Conservation (phyloP, 1,140 invertebrate species). For the Oncopodura yosiiana region DNA sequence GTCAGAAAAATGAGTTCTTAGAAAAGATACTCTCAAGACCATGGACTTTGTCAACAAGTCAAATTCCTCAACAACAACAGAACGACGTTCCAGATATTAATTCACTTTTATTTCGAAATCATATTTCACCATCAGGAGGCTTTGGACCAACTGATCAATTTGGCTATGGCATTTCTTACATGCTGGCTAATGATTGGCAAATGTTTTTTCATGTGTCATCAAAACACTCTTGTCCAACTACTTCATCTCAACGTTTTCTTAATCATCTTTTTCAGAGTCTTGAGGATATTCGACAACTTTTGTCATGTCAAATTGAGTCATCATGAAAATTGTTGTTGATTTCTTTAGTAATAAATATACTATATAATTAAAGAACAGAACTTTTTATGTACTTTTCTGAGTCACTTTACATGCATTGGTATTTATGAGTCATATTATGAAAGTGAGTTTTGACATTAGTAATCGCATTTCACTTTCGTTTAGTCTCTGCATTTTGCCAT, state of each 20-base stretch:
- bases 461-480: too few species aligned
- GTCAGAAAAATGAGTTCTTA: constrained; percentile 43
- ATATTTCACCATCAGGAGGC: constrained; percentile 44
- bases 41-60: constrained; percentile 48
- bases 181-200: constrained; percentile 45
- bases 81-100: constrained; percentile 42
- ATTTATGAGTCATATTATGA: too few species aligned
- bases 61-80: constrained; percentile 48
- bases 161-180: constrained; percentile 48
- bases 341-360: too few species aligned
- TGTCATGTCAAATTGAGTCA: too few species aligned
- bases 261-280: constrained; percentile 42
- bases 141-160: constrained; percentile 48
- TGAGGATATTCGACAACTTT: constrained; percentile 39
- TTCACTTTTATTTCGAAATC: constrained; percentile 40
- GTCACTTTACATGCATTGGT: too few species aligned
- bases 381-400: too few species aligned
- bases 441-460: too few species aligned
- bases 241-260: constrained; percentile 42
- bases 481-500: too few species aligned
- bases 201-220: constrained; percentile 48
- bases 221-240: constrained; percentile 41
- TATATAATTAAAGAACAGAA: too few species aligned
- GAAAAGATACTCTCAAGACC: constrained; percentile 43
- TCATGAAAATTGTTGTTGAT: too few species aligned